Base-by-base conservation (phyloP, 1,140 invertebrate genomes). In the Epicauta chinensis region DNA sequence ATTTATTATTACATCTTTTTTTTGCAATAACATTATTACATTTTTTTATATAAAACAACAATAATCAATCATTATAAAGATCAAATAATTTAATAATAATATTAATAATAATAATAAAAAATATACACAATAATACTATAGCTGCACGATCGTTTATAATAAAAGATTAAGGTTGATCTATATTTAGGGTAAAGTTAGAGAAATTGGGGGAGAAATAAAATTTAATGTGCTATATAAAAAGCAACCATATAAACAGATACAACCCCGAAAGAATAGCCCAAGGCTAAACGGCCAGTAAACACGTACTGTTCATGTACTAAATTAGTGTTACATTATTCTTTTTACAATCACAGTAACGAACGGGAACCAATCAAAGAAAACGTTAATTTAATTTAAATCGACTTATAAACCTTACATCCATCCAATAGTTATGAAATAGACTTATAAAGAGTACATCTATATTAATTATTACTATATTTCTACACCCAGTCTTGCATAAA, bases 281-380 rank as follows among this genome's bases (percentile, higher is more conserved):
- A n/a, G n/a, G n/a, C n/a, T n/a, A n/a, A n/a, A n/a, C n/a, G n/a
- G n/a, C n/a, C n/a, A n/a, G n/a, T n/a, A n/a, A n/a, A n/a, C n/a
- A n/a, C n/a, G n/a, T n/a, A n/a, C n/a, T n/a, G n/a, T n/a, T n/a
- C n/a, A n/a, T n/a, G n/a, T n/a, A n/a, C n/a, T n/a, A n/a, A n/a
- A n/a, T n/a, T n/a, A n/a, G n/a, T n/a, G n/a, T n/a, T n/a, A n/a
- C n/a, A n/a, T n/a, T n/a, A n/a, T 23, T 23, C 4, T 23, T 23
- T 23, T 23, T 23, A 63, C 55, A 64, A 64, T 64, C 62, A 62
- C 62, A 62, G 60, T 55, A 59, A 62, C 49, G 53, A 62, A 62
- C 52, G 54, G 60, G 55, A 64, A 64, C 55, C 54, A 58, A 60
- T 60, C 47, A 56, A 51, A 53, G 34, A 60, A 53, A 56, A 54